Conservation (phyloP, 2,797 vertebrate species). For the Peromyscus aztecus region DNA sequence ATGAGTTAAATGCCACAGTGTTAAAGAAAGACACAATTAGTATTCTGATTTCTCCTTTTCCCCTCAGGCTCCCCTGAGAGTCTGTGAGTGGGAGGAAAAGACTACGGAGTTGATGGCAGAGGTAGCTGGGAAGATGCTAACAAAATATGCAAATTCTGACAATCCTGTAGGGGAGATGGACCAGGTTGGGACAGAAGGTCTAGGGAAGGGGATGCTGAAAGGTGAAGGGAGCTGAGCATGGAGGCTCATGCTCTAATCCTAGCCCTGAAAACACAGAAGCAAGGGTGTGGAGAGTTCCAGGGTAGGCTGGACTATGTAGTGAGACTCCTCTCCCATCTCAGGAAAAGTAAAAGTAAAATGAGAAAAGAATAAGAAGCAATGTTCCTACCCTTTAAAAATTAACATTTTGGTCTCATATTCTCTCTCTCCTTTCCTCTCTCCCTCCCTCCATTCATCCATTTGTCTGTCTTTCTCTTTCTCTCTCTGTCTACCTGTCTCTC, state of each 20-base stretch:
- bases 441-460: no score
- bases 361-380: neutral
- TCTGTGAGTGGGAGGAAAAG: neutral
- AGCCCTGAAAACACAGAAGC: neutral
- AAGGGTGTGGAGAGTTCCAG: no score
- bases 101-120: neutral
- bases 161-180: neutral
- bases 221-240: neutral
- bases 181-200: neutral
- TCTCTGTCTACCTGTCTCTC: neutral
- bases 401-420: neutral
- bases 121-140: neutral
- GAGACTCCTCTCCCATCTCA: neutral
- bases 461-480: no score
- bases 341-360: neutral
- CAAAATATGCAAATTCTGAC: neutral
- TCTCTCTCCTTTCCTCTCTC: neutral
- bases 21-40: neutral
- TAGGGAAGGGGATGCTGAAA: neutral
- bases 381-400: neutral
- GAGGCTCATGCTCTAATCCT: neutral
- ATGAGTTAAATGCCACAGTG: constrained; percentile 18
- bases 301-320: neutral
- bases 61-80: neutral
- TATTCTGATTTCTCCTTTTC: neutral